Conservation (phyloP, 2,113 vertebrate species). For the Bothrops jararaca region DNA sequence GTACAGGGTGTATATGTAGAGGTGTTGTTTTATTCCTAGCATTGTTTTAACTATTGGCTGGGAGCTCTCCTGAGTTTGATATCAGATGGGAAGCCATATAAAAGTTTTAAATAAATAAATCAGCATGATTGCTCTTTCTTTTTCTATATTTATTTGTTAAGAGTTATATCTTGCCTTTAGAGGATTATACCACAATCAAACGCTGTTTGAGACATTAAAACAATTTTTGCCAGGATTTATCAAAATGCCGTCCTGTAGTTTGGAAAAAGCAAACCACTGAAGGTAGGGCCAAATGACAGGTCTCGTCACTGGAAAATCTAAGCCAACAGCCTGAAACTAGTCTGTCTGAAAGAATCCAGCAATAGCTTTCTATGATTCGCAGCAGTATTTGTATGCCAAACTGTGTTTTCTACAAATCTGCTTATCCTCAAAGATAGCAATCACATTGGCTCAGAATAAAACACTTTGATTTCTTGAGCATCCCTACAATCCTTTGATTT, state of each 20-base stretch:
- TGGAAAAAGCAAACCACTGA: not conserved
- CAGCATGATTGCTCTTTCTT: not conserved
- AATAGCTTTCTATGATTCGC: not conserved
- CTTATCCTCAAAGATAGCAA: not conserved
- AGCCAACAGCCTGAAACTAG: accelerated
- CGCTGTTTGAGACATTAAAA: not conserved
- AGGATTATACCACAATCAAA: not conserved
- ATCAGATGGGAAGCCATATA: too few relatives aligned
- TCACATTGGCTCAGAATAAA: not conserved
- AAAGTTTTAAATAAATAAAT: too few relatives aligned
- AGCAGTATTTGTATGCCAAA: not conserved
- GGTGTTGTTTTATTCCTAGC: too few relatives aligned
- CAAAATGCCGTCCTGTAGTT: not conserved
- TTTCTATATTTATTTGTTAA: not conserved
- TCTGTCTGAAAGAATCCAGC: not conserved
- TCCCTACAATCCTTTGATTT: too few relatives aligned
- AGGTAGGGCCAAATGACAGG: not conserved
- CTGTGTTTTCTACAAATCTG: not conserved
- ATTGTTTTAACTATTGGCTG: too few relatives aligned
- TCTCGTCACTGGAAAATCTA: not conserved
- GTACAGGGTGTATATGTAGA: too few relatives aligned
- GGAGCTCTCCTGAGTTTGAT: too few relatives aligned
- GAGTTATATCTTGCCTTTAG: not conserved
- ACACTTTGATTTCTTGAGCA: too few relatives aligned
- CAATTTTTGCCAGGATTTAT: not conserved